Conservation (phyloP, 1,140 invertebrate genomes). For the Zaprionus davidi region DNA sequence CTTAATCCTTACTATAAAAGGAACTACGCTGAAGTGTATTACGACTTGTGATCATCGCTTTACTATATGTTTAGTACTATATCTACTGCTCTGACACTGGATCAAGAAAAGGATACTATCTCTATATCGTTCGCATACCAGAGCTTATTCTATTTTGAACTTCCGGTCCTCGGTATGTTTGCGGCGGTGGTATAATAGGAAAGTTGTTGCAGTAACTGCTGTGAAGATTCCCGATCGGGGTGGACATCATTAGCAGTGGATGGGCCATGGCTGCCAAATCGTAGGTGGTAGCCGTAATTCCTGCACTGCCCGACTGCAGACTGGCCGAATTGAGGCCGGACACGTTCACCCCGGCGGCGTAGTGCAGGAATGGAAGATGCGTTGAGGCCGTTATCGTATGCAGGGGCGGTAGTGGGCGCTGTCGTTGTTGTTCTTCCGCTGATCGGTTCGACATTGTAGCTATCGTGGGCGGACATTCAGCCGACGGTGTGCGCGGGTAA, state of each 20-base stretch:
- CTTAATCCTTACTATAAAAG: conserved; percentile 63
- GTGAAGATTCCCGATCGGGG: conserved; percentile 65
- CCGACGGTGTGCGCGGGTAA: conserved; percentile 47
- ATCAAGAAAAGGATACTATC: conserved; percentile 6
- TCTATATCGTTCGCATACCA: conserved; percentile 74
- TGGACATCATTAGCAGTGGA: conserved; percentile 72
- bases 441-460: conserved; percentile 17
- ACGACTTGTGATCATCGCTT: conserved; percentile 36
- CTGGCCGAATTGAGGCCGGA: conserved; percentile 43
- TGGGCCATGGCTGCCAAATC: conserved; percentile 71
- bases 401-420: conserved; percentile 68
- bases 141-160: conserved; percentile 74
- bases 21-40: conserved; percentile 69
- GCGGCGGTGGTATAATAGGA: conserved; percentile 62
- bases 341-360: conserved; percentile 62
- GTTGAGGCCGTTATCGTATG: conserved; percentile 73
- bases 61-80: conserved; percentile 18
- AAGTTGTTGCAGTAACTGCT: conserved; percentile 71
- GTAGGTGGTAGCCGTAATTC: conserved; percentile 55
- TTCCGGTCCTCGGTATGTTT: conserved; percentile 63
- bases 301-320: conserved; percentile 44
- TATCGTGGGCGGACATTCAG: conserved; percentile 50
- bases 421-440: conserved; percentile 49
- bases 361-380: conserved; percentile 71
- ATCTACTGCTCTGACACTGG: conserved; percentile 21